Percentiles rank a stretch among this genome's conserved stretches.
These are phyloP conservation scores for Lepidurus apus DNA, from an alignment of 1,140 invertebrate genomes.

Conservation along the genomic window DNA sequence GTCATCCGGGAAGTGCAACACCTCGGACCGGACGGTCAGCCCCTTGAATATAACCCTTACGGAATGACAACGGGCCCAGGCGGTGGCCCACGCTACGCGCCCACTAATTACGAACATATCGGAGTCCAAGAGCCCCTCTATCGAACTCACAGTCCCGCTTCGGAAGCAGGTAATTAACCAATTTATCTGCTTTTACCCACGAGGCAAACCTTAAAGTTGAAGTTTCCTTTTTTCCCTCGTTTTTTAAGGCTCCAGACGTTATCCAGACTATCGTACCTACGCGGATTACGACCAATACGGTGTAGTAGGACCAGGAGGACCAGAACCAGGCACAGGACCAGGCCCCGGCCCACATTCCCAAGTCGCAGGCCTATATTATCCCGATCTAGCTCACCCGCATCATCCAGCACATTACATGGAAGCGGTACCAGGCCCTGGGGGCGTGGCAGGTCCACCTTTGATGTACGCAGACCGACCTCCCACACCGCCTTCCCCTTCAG, in stretches of 20 bases:
- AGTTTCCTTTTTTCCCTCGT: slow-evolving; percentile 26
- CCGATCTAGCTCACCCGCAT: slow-evolving; percentile 42
- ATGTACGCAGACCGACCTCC: slow-evolving; percentile 48
- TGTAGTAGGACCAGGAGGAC: slow-evolving; percentile 44
- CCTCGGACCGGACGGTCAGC: slow-evolving; percentile 57
- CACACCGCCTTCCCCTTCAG: slow-evolving; percentile 54
- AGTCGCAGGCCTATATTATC: slow-evolving; percentile 39
- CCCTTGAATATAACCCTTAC: slow-evolving; percentile 41
- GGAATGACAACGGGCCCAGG: slow-evolving; percentile 37
- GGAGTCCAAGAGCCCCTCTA: slow-evolving; percentile 40
- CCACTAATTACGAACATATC: slow-evolving; percentile 32
- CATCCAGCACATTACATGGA: slow-evolving; percentile 43
- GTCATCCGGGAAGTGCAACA: slow-evolving; percentile 61
- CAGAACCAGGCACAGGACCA: slow-evolving; percentile 41
- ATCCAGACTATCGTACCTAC: slow-evolving; percentile 42
- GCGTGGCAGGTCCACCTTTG: slow-evolving; percentile 26
- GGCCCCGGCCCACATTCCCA: slow-evolving; percentile 42
- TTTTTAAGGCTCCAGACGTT: slow-evolving; percentile 39
- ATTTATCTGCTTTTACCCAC: not conserved
- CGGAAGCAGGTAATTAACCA: slow-evolving; percentile 40
- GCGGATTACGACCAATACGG: slow-evolving; percentile 58
- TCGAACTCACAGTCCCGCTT: slow-evolving; percentile 41
- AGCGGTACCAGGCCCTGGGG: slow-evolving; percentile 32
- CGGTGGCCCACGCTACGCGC: slow-evolving; percentile 31
- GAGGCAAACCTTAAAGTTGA: not conserved